phyloP scores from a whole-genome alignment of 2,888 invertebrate species.

The Lacanobia wlatinum region DNA sequence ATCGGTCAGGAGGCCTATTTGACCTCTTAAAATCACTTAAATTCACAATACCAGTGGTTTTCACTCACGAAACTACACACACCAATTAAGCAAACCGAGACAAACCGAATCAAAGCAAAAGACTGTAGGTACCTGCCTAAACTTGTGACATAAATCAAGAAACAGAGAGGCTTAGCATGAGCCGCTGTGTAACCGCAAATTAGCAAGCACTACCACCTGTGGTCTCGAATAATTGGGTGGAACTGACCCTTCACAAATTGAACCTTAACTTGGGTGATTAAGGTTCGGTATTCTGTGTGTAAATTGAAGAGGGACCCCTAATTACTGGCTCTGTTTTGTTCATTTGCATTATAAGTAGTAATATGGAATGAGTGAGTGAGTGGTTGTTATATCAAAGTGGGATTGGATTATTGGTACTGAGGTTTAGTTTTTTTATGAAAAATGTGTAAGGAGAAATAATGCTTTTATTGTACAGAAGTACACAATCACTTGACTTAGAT shows the following conservation, averaged over 20 bases:
- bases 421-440: no score
- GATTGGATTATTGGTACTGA: constrained; percentile 2
- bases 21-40: no score
- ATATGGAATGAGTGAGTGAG: constrained; percentile 1
- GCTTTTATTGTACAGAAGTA: no score
- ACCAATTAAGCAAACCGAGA: constrained; percentile 9
- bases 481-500: no score
- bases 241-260: not conserved
- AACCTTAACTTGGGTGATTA: constrained; percentile 1
- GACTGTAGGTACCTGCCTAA: not conserved
- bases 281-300: not conserved
- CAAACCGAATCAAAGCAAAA: constrained; percentile 15
- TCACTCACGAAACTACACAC: not conserved
- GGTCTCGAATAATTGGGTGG: constrained; percentile 46
- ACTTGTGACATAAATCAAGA: constrained; percentile 55
- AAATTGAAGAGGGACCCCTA: not conserved
- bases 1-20: no score
- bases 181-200: constrained; percentile 50
- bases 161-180: constrained; percentile 36
- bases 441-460: no score
- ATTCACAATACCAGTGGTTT: no score
- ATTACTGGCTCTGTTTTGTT: constrained; percentile 32
- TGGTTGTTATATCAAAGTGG: not conserved
- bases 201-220: constrained; percentile 53
- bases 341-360: constrained; percentile 28